Evolutionary conservation across 2,797 vertebrate genomes (phyloP), one percentile per base, ranked within the genome.

Genomic region (Spinus olivaceus): DNA sequence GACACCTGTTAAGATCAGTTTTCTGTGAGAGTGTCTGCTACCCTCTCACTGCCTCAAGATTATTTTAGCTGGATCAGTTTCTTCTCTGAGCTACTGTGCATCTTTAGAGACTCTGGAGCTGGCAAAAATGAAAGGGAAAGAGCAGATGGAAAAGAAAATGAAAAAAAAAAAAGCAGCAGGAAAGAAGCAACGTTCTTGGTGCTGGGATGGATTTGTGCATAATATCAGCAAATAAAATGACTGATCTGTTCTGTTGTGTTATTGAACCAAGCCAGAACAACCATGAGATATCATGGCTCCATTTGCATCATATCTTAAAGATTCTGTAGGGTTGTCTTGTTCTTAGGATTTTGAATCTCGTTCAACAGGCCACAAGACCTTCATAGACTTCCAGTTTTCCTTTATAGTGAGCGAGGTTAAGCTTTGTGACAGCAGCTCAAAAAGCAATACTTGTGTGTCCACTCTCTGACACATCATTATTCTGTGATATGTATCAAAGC

Each of bases 381-480:
- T 64, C 42, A 21, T 5, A 86, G 63, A 66, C 49, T 89, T 87
- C 47, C 19, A 88, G 9, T 19, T 84, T 91, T 82, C 21, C 18
- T 51, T 83, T 64, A n/a, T 57, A 46, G 23, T 72, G 56, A 72
- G 14, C 0, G 14, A 93, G 61, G 49, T 88, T 85, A 88, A 92
- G 28, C 50, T 81, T 86, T 74, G 23, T 86, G 70, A 81, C 77
- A 84, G 66, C 57, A 69, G 25, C 47, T 91, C 44, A 78, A 83
- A 83, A 86, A 81, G 35, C 7, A 71, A 28, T 88, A 53, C 79
- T 81, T 94, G 44, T 72, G 61, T 86, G 87, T 66, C 63, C 33
- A 42, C 41, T 94, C 77, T 81, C 53, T 50, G 33, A 63, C 85
- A 90, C 91, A 67, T 83, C 77, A 86, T 97, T 92, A 90, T 92